These are phyloP conservation scores for Aleadryas rufinucha DNA, from an alignment of 2,113 vertebrate genomes.

Conservation along the genomic window DNA sequence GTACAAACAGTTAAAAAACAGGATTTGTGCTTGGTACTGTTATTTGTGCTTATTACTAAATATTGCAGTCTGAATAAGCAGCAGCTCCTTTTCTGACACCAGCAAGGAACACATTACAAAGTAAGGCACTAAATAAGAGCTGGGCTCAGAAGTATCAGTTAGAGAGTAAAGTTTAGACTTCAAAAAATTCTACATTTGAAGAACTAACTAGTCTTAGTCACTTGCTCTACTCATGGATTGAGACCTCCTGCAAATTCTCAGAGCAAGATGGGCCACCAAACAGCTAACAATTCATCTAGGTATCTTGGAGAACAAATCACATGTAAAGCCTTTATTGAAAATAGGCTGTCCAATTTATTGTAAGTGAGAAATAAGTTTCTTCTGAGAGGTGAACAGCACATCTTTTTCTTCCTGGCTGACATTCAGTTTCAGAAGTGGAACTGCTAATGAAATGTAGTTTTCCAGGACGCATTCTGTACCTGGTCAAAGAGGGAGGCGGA, in stretches of 20 bases:
- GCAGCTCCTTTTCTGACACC: background rate
- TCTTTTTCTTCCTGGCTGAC: background rate
- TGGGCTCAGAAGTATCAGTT: background rate
- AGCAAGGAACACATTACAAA: background rate
- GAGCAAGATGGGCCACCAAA: background rate
- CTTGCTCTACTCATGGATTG: background rate
- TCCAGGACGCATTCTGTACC: background rate
- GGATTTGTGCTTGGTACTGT: background rate
- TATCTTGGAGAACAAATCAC: background rate
- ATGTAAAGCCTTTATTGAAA: background rate
- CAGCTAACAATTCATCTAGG: background rate
- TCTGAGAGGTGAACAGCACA: background rate
- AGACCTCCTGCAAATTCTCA: background rate
- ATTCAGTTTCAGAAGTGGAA: background rate
- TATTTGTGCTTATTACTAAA: background rate
- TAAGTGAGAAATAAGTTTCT: background rate
- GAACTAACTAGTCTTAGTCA: background rate
- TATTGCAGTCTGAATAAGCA: background rate
- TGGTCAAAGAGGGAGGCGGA: background rate
- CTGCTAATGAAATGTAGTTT: background rate
- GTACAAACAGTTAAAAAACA: conserved; percentile 14
- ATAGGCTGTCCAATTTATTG: background rate
- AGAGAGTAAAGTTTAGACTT: background rate
- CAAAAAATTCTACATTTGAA: background rate
- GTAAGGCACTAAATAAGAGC: background rate